Percentiles rank a stretch among this genome's conserved stretches.
These are phyloP conservation scores for Heterohyrax brucei DNA, from an alignment of 2,797 vertebrate genomes.

Conservation along the genomic window DNA sequence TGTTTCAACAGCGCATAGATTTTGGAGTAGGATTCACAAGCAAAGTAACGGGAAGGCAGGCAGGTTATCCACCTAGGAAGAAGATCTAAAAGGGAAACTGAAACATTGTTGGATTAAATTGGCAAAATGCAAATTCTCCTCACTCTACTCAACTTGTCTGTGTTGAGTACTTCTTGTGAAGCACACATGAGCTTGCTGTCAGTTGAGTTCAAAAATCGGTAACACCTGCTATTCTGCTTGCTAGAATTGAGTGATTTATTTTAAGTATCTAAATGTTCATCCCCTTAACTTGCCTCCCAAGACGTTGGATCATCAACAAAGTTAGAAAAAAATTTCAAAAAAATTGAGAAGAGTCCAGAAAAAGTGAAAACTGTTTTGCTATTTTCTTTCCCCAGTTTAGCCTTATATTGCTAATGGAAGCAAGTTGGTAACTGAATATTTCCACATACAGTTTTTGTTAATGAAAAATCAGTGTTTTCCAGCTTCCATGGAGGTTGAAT, in stretches of 20 bases:
- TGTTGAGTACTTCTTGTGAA: constrained; percentile 44
- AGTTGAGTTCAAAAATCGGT: constrained; percentile 73
- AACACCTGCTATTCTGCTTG: constrained; percentile 76
- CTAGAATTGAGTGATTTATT: constrained; percentile 43
- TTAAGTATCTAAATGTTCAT: constrained; percentile 72
- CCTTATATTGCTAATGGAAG: not conserved
- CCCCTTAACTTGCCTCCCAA: constrained; percentile 67
- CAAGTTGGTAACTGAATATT: not conserved
- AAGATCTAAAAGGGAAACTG: constrained; percentile 48
- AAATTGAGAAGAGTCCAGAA: not conserved
- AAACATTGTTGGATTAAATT: constrained; percentile 71
- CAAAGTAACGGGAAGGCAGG: constrained; percentile 76
- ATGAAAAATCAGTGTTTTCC: constrained; percentile 14
- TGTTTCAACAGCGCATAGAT: constrained; percentile 67
- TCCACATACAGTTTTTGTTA: not conserved
- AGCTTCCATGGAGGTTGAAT: not conserved
- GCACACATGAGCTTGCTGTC: not conserved
- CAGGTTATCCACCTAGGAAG: constrained; percentile 36
- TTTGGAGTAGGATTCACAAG: constrained; percentile 73
- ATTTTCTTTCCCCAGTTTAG: not conserved
- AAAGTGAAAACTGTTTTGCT: not conserved
- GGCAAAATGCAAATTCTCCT: constrained; percentile 76
- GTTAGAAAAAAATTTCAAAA: constrained; percentile 17
- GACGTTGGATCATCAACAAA: constrained; percentile 59
- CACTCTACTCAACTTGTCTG: constrained; percentile 61